These are phyloP conservation scores for Tapera naevia DNA, from an alignment of 2,797 vertebrate genomes.

Conservation along the genomic window DNA sequence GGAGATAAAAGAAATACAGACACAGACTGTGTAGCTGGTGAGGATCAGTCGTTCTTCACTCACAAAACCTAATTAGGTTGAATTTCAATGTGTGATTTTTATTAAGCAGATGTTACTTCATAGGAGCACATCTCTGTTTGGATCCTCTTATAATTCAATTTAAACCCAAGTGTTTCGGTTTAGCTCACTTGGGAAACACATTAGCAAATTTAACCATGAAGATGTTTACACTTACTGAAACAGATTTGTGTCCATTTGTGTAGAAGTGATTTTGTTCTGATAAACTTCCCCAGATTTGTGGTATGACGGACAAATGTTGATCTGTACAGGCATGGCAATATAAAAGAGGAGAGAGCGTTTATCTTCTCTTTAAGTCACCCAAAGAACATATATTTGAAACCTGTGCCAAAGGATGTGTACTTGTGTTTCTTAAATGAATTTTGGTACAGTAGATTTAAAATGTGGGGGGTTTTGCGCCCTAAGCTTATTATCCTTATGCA, in stretches of 20 bases:
- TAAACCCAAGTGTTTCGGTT: background rate
- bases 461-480: background rate
- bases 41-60: background rate
- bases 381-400: background rate
- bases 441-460: background rate
- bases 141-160: background rate
- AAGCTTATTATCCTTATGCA: background rate
- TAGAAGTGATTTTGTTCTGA: background rate
- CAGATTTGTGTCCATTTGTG: accelerated
- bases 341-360: background rate
- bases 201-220: background rate
- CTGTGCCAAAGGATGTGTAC: background rate
- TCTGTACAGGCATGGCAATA: accelerated
- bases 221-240: background rate
- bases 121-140: background rate
- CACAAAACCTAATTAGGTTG: background rate
- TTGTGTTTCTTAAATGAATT: background rate
- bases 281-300: background rate
- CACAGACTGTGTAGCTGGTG: background rate
- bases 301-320: background rate
- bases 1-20: background rate
- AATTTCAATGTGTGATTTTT: background rate
- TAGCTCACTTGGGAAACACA: background rate
- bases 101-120: background rate
- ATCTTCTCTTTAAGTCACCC: background rate